These are phyloP conservation scores for Chloroceryle aenea DNA, from an alignment of 2,113 vertebrate genomes.

Conservation along the genomic window DNA sequence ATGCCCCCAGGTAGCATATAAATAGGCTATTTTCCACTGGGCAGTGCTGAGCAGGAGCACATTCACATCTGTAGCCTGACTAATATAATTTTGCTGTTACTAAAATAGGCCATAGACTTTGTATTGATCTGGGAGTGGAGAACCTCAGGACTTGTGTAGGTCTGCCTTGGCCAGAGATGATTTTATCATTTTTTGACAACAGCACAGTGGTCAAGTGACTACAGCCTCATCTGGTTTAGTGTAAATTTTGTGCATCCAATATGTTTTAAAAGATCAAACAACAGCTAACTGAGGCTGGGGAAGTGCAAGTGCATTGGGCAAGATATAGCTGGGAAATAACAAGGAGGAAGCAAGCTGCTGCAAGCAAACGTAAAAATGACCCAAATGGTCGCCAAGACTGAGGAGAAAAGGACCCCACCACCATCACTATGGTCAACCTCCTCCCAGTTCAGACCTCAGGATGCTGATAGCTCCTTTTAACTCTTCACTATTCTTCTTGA, in stretches of 20 bases:
- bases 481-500: fast-evolving
- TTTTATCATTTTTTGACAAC: background rate
- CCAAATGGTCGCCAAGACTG: background rate
- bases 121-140: background rate
- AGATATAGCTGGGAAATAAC: background rate
- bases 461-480: background rate
- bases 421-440: background rate
- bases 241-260: background rate
- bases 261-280: background rate
- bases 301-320: background rate
- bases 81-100: background rate
- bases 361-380: background rate
- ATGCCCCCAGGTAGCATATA: background rate
- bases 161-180: background rate
- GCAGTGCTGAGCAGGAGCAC: background rate
- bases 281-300: background rate
- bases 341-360: background rate
- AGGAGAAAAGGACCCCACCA: background rate
- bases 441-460: background rate
- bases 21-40: background rate
- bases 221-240: background rate
- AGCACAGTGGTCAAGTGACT: background rate
- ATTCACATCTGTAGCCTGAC: background rate
- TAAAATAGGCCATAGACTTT: background rate
- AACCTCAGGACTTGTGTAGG: background rate